Evolutionary conservation across 2,797 vertebrate species (phyloP), one percentile per base, ranked within the genome.

Genomic region (Labroides dimidiatus): DNA sequence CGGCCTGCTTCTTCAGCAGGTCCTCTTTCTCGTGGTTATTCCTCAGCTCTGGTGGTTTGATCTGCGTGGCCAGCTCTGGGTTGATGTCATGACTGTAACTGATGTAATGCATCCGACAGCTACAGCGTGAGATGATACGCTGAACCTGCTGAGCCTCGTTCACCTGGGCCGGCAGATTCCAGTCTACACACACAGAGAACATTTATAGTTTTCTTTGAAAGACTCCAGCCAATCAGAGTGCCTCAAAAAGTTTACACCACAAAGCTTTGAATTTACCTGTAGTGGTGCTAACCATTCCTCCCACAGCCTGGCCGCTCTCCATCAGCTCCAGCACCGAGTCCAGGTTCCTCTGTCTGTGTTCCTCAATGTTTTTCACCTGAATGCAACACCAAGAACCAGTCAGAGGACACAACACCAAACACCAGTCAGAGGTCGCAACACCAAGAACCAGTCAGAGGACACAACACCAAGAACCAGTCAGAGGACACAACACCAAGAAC

Each of bases 291-390:
- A 99, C 98, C 97, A 99, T 99, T 86, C 98, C 98, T 12, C 98
- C 98, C 56, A 99, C 98, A 0, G 98, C 98, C 88, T 99, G 98
- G 10, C 98, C 98, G 0, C 98, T 97, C 91, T 99, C 98, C 97
- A 99, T 99, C 91, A 99, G 93, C 87, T 99, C 98, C 92, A 96
- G 94, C 78, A 99, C 98, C 0, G 98, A 97, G 88, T 99, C 98
- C 75, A 98, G 89, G 86, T 94, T 97, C 62, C 97, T 94, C 65
- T 98, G 94, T n/a, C 96, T 94, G 85, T 99, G 98, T 78, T 99
- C 98, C 83, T 99, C 97, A 0, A 99, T 99, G 85, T 98, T 99
- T 92, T 99, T 99, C 64, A 99, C 98, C 98, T 99, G 23, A 77
- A 84, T 30, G 43, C 24, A 60, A 47, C 13, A 39, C 21, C 61